phyloP scores from a whole-genome alignment of 2,888 invertebrate genomes.

The Aphodius sticticus region DNA sequence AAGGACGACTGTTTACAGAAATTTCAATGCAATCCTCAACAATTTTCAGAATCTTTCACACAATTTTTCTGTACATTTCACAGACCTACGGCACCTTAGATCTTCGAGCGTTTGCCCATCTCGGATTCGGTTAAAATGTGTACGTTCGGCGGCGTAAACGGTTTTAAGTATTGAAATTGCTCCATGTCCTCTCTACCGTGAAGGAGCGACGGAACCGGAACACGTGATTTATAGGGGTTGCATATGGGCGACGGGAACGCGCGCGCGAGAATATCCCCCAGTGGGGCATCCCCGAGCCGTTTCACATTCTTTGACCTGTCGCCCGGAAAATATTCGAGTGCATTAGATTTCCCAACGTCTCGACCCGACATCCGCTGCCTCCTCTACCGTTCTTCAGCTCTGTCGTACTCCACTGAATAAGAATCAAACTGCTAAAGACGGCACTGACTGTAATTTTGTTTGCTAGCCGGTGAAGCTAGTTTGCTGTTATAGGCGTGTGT shows the following conservation, averaged over 20 bases:
- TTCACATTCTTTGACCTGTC: background rate
- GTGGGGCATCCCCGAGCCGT: background rate
- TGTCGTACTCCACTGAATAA: background rate
- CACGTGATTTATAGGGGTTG: background rate
- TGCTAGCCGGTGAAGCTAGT: background rate
- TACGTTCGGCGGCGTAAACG: background rate
- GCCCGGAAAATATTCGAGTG: background rate
- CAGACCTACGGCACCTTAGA: background rate
- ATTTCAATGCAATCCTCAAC: too few species aligned
- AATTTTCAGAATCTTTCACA: background rate
- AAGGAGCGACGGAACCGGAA: background rate
- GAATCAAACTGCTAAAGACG: background rate
- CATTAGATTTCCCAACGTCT: conserved; percentile 4
- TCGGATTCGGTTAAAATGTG: background rate
- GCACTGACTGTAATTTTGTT: background rate
- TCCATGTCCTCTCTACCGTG: background rate
- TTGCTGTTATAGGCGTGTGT: background rate
- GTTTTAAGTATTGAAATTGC: conserved; percentile 4
- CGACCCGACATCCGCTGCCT: background rate
- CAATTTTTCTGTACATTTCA: background rate
- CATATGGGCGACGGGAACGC: background rate
- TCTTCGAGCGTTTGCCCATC: background rate
- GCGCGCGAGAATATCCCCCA: background rate
- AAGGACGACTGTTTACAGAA: too few species aligned
- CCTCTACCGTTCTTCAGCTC: background rate